Conservation (phyloP, 2,888 invertebrate genomes). For the Drosophila trichaetosa region DNA sequence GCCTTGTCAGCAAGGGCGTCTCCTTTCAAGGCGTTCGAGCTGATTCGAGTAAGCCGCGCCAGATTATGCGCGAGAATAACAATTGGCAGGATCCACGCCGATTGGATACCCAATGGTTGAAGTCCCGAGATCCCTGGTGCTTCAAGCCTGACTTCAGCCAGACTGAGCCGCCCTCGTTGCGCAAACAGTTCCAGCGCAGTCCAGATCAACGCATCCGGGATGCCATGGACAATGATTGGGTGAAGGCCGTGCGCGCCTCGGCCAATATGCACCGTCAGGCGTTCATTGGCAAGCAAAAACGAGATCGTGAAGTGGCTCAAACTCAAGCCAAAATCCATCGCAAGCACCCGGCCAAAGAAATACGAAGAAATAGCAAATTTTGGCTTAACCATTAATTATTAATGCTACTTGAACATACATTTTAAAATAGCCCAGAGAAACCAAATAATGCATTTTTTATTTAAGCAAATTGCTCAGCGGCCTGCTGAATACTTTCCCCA, state of each 20-base stretch:
- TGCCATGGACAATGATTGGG: constrained; percentile 45
- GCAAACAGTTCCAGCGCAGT: constrained; percentile 58
- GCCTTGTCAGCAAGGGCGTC: constrained; percentile 11
- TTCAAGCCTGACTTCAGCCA: constrained; percentile 55
- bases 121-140: constrained; percentile 30
- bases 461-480: background rate
- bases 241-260: constrained; percentile 16
- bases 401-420: background rate
- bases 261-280: constrained; percentile 6
- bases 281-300: background rate
- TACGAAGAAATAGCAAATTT: background rate
- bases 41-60: background rate
- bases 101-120: constrained; percentile 50
- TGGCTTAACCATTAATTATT: background rate
- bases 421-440: background rate
- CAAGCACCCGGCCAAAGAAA: background rate
- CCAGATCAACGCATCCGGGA: constrained; percentile 56
- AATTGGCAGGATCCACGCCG: constrained; percentile 44
- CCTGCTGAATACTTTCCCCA: background rate
- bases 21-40: no score
- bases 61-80: constrained; percentile 49
- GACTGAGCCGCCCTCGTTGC: constrained; percentile 47
- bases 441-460: background rate
- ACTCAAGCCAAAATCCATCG: background rate
- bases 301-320: background rate